These are phyloP conservation scores for Pangasius krempfi DNA, from an alignment of 2,797 vertebrate species.

Conservation along the genomic window DNA sequence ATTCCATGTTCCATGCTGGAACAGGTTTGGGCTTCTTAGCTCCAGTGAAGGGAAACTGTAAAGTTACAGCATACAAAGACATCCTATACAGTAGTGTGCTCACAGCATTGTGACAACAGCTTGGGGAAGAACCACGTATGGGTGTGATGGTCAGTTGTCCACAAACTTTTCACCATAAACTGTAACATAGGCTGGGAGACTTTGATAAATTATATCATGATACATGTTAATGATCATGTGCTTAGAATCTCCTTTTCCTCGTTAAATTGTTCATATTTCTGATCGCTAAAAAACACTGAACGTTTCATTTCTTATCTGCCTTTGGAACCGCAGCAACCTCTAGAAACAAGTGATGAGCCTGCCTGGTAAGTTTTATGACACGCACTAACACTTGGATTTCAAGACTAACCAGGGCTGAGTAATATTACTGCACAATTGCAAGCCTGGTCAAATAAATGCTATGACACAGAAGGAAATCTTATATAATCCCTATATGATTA, in stretches of 20 bases:
- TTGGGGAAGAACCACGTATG: not conserved
- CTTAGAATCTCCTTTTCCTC: not conserved
- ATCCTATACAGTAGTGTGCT: not conserved
- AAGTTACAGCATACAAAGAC: not conserved
- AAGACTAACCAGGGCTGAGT: not conserved
- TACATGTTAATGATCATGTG: not conserved
- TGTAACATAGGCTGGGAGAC: not conserved
- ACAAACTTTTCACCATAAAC: not conserved
- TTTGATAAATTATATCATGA: not conserved
- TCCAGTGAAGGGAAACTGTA: not conserved
- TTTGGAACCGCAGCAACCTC: not conserved
- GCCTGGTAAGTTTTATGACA: not conserved
- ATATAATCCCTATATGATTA: not conserved
- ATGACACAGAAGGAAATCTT: not conserved
- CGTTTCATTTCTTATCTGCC: not conserved
- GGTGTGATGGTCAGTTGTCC: not conserved
- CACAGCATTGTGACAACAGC: not conserved
- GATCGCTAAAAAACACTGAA: not conserved
- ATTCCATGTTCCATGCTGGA: not conserved
- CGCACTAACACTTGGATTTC: not conserved
- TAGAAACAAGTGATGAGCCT: not conserved
- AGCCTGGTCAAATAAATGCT: not conserved
- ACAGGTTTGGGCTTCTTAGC: not conserved
- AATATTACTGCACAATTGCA: not conserved
- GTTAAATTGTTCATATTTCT: not conserved